Conservation (phyloP, 2,888 invertebrate species). For the Thysanoteuthis rhombus region DNA sequence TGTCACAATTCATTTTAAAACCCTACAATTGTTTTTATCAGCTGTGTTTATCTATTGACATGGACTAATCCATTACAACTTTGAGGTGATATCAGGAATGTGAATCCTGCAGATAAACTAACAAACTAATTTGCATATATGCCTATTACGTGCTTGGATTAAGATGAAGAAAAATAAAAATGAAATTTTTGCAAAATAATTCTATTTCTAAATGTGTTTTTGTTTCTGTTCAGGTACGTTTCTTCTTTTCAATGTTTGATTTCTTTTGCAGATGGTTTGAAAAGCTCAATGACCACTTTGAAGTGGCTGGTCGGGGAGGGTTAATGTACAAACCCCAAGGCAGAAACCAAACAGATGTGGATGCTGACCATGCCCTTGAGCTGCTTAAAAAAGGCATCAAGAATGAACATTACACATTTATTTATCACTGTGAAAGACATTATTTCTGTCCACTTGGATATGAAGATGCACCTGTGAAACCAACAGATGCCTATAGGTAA, state of each 20-base stretch:
- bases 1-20: too few relatives aligned
- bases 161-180: too few relatives aligned
- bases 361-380: slow-evolving; percentile 13
- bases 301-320: slow-evolving; percentile 56
- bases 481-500: slow-evolving; percentile 60
- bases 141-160: too few relatives aligned
- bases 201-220: too few relatives aligned
- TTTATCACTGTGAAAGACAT: slow-evolving; percentile 66
- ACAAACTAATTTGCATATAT: too few relatives aligned
- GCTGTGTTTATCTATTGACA: too few relatives aligned
- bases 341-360: slow-evolving; percentile 50
- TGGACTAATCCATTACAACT: too few relatives aligned
- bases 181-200: too few relatives aligned
- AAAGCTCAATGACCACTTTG: slow-evolving; percentile 57
- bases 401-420: slow-evolving; percentile 53
- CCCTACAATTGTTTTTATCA: too few relatives aligned
- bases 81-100: too few relatives aligned
- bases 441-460: slow-evolving; percentile 65
- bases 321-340: slow-evolving; percentile 64
- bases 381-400: slow-evolving; percentile 55
- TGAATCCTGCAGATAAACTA: too few relatives aligned
- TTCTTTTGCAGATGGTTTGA: slow-evolving; percentile 59
- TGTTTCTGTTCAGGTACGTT: neutral
- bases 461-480: slow-evolving; percentile 57
- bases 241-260: neutral